Evolutionary conservation across 2,888 invertebrate genomes (phyloP).

Genomic region (Zaprionus bogoriensis): DNA sequence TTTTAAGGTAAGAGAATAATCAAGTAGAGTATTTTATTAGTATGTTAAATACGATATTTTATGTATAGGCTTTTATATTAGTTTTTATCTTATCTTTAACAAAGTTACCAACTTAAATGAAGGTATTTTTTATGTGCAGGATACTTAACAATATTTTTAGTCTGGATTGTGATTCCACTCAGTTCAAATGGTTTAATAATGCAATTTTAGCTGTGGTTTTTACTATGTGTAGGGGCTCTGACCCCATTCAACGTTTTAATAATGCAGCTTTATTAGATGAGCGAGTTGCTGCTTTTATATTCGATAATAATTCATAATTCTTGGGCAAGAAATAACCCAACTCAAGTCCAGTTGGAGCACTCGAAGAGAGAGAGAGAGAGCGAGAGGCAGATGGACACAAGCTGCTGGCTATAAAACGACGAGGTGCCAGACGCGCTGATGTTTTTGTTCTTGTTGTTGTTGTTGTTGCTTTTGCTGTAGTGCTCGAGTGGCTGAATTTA

Average conservation of each 20-base stretch:
- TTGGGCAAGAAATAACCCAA: constrained; percentile 20
- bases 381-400: constrained; percentile 11
- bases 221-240: too few relatives aligned
- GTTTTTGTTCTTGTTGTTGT: constrained; percentile 9
- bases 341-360: constrained; percentile 34
- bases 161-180: too few relatives aligned
- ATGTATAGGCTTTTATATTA: too few relatives aligned
- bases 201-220: too few relatives aligned
- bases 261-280: neutral
- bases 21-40: too few relatives aligned
- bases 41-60: too few relatives aligned
- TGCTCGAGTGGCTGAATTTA: constrained; percentile 62
- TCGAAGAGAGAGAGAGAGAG: neutral
- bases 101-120: too few relatives aligned
- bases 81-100: too few relatives aligned
- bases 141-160: too few relatives aligned
- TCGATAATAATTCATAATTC: constrained; percentile 26
- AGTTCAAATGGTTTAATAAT: too few relatives aligned
- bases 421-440: constrained; percentile 28
- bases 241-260: neutral
- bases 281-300: neutral
- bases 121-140: too few relatives aligned
- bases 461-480: constrained; percentile 2
- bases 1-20: too few relatives aligned
- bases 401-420: constrained; percentile 27